Evolutionary conservation across 1,140 invertebrate genomes (phyloP), one percentile per base, ranked within the genome.

Genomic region (Caerostris darwini): DNA sequence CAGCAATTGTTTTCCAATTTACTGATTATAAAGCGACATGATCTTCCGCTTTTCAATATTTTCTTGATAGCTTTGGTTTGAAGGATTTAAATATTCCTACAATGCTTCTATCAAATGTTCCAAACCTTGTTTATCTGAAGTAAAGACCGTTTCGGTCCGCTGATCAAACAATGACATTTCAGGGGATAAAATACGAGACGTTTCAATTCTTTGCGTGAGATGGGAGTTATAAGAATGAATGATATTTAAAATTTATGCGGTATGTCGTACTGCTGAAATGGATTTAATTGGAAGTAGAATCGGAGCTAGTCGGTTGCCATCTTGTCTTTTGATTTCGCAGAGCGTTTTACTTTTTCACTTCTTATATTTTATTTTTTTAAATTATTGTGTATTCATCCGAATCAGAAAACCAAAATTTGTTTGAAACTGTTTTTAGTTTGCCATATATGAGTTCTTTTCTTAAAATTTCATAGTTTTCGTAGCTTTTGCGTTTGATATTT

Each of bases 151-250:
- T 77, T 53, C 34, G 71, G 71, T 77, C 34, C 7, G 10, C 71
- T 77, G 71, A 77, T 53, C 34, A 69, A 69, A 69, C 67, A 69
- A 69, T 69, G 67, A 69, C 67, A 69, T 69, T 69, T 69, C n/a
- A 19, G 17, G 17, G 67, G 67, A 69, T 69, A 69, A 69, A n/a
- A 19, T 19, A 69, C 5, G 67, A 69, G 67, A 69, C 67, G 6
- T 69, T 69, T 69, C 67, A 69, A 19, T 69, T 69, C 67, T n/a
- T 19, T 19, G 67, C 67, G 19, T 69, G 67, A 69, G 67, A 69
- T 19, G 19, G 50, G 50, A 77, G 10, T 64, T 64, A 64, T 64
- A 64, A 64, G 61, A 64, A 77, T 53, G 34, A 34, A 12, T 77
- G 8, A 77, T 12, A 77, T 77, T 77, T 77, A 34, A 77, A 50